These are phyloP conservation scores for Melangyna quadrimaculata DNA, from an alignment of 2,888 invertebrate genomes.

Conservation along the genomic window DNA sequence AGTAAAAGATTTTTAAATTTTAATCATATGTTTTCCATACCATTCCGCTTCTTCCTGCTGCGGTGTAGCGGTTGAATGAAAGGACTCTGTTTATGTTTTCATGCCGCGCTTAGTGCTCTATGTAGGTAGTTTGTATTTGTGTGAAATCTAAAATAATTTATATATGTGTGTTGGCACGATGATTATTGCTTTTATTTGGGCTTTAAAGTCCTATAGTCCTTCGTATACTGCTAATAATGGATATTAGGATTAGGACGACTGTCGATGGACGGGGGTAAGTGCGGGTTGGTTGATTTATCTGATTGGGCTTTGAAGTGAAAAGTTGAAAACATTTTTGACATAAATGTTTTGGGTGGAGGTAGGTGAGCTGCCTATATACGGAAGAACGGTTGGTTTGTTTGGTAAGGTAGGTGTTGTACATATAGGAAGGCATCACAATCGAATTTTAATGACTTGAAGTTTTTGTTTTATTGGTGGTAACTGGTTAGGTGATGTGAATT, in stretches of 20 bases:
- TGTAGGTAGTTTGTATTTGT: background rate
- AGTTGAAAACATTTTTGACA: conserved; percentile 51
- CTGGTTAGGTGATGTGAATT: background rate
- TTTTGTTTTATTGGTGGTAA: background rate
- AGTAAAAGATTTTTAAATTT: conserved; percentile 34
- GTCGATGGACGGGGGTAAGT: background rate
- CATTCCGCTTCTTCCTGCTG: conserved; percentile 8
- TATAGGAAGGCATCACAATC: background rate
- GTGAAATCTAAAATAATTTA: conserved; percentile 28
- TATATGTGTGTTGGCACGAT: conserved; percentile 10
- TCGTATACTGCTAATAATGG: conserved; percentile 10
- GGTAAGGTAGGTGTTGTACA: background rate
- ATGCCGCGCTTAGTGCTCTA: background rate
- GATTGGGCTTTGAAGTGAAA: conserved; percentile 9
- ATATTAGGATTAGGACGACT: background rate
- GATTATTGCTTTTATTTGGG: conserved; percentile 37
- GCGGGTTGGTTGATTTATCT: conserved; percentile 13
- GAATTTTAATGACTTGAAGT: conserved; percentile 46
- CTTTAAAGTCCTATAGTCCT: conserved; percentile 4
- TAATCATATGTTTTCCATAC: conserved; percentile 62
- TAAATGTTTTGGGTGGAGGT: conserved; percentile 37
- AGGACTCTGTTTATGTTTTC: conserved; percentile 10
- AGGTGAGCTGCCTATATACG: background rate
- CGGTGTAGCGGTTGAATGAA: too few species aligned
- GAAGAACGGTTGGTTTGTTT: background rate